Evolutionary conservation across 2,113 vertebrate genomes (phyloP), one percentile per base, ranked within the genome.

Genomic region (Todiramphus saurophagus): DNA sequence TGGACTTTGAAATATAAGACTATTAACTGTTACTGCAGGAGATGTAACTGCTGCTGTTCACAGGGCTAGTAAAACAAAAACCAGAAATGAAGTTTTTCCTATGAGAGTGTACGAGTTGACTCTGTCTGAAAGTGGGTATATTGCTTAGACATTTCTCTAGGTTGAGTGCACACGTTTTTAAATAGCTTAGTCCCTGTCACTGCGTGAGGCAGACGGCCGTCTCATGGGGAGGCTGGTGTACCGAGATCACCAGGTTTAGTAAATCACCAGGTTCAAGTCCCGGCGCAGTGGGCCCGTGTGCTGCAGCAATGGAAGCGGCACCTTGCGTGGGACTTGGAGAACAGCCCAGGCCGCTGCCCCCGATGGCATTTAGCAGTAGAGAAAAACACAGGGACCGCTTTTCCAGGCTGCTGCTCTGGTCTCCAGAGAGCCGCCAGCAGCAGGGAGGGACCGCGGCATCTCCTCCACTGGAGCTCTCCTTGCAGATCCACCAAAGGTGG

Each of bases 71-170:
- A 16, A 66, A 17, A 7, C n/a, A 7, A 37, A 25, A 5, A 41
- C 59, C 43, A 48, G 43, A 39, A 46, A 41, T 5, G 25, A 39
- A 9, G 17, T 70, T 31, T 23, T 16, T 60, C 1, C 43, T 23
- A 4, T 35, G 44, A 5, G 7, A 64, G 33, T 0, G 1, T 7
- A 3, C 0, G 2, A 28, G 33, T 4, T 66, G 53, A 1, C 53
- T 20, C 59, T 3, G 1, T 24, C 64, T 63, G 55, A 28, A 33
- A 46, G 4, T 18, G 60, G 16, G 11, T 37, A 0, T 11, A 0
- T 3, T 43, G 67, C 79, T 83, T 7, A 31, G 37, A n/a, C 14
- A 5, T 14, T 25, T 43, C 48, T 16, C 28, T 10, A 9, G 77
- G 46, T 3, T 10, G 25, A 73, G 39, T 2, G 67, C 30, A 12